Evolutionary conservation across 2,888 invertebrate species (phyloP), one percentile per base, ranked within the genome.

Genomic region (Lithosia quadra): DNA sequence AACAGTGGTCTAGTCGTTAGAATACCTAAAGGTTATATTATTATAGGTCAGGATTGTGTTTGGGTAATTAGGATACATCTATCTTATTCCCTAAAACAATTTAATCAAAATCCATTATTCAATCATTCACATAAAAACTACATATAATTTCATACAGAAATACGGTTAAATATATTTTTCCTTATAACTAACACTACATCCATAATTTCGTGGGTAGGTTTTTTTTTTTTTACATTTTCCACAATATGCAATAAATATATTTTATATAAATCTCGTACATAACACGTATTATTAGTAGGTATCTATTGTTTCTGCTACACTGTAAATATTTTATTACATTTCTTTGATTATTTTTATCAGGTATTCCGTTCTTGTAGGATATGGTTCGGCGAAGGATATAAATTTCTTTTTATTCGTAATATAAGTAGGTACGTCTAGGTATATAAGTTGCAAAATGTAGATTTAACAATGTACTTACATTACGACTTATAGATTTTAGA

Each of bases 91-190:
- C 92, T 93, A 92, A 91, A 93, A 91, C 90, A 92, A 84, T 92
- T 93, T 93, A 92, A 94, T 94, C 91, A 94, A 94, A 93, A 94
- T 90, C 91, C 92, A 93, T 86, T 89, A 89, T 90, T 92, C 90
- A 91, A 92, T 93, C 88, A 91, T 92, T 88, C 93, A 94, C 94
- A 94, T 95, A 94, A 92, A 94, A 94, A 94, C 94, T 94, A 95
- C 95, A 93, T 95, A 94, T 95, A 94, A 95, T 95, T 93, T 94
- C 94, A 94, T 95, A 95, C 94, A 94, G 95, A 95, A 95, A 95
- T 95, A 95, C 94, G 95, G 90, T 94, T 95, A 95, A 92, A 94
- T 95, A 95, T 94, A 94, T 93, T 94, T 86, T 91, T 90, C 89
- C 92, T 93, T 94, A 94, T 74, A 66, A 67, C 88, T 92, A 93